Conservation (phyloP, 2,888 invertebrate species). For the Camptogramma bilineatum region DNA sequence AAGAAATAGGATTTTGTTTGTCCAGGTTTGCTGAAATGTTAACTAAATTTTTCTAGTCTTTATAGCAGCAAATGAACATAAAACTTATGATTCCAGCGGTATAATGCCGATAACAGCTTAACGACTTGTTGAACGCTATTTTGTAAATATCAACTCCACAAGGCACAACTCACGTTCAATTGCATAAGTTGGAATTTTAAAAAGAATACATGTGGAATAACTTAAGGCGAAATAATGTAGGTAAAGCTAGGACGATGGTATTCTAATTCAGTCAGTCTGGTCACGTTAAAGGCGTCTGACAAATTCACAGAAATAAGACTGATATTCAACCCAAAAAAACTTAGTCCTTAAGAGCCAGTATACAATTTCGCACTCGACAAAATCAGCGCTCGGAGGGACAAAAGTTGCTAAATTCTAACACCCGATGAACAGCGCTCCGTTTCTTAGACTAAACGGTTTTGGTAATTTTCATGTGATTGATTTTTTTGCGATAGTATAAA, state of each 20-base stretch:
- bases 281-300: not conserved
- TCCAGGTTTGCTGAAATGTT: not conserved
- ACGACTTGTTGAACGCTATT: conserved; percentile 33
- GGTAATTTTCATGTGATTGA: no score
- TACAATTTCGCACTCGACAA: no score
- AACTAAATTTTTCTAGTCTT: conserved; percentile 6
- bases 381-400: no score
- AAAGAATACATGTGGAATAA: conserved; percentile 23
- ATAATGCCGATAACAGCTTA: conserved; percentile 35
- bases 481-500: no score
- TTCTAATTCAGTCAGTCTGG: not conserved
- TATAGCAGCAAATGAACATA: conserved; percentile 21
- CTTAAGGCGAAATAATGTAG: conserved; percentile 4
- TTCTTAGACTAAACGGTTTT: no score
- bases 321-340: no score
- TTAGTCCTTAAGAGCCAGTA: no score
- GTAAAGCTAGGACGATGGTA: not conserved
- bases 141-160: conserved; percentile 38
- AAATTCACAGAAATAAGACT: conserved; percentile 1
- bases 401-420: no score
- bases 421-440: no score
- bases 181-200: conserved; percentile 32
- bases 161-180: conserved; percentile 28
- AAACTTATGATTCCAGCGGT: conserved; percentile 27
- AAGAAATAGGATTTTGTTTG: no score